phyloP scores from a whole-genome alignment of 2,797 vertebrate species.

The Pteronotus mesoamericanus region DNA sequence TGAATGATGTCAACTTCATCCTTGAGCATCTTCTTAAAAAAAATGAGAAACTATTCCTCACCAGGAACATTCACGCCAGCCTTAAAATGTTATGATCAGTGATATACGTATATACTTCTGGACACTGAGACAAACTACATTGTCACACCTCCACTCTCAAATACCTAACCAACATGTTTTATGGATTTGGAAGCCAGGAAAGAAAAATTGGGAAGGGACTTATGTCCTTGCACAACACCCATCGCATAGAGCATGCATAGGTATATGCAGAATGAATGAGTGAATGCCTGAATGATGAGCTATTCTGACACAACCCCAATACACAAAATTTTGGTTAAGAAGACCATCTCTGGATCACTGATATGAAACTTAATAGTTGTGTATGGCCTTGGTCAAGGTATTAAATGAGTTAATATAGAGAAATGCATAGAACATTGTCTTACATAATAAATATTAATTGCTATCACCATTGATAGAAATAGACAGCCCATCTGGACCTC shows the following conservation, averaged over 20 bases:
- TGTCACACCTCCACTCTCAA: not conserved
- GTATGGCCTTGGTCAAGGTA: not conserved
- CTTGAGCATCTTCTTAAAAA: not conserved
- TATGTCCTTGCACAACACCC: no score
- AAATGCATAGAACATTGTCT: not conserved
- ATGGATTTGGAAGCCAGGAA: not conserved
- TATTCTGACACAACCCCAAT: not conserved
- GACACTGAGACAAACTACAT: not conserved
- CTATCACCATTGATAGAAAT: not conserved
- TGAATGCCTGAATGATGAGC: not conserved
- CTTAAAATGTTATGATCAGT: not conserved
- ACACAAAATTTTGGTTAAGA: not conserved
- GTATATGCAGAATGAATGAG: not conserved
- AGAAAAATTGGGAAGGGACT: not conserved
- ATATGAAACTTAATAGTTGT: not conserved
- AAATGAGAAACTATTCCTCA: not conserved
- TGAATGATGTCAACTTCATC: not conserved
- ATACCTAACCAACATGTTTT: not conserved
- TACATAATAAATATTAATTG: not conserved
- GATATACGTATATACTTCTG: not conserved
- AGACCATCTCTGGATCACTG: not conserved
- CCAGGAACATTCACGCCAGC: not conserved
- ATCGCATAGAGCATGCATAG: fast-evolving
- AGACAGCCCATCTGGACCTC: not conserved
- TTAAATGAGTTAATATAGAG: not conserved